Base-by-base conservation (phyloP, 2,888 invertebrate genomes). In the Cerastis rubricosa region DNA sequence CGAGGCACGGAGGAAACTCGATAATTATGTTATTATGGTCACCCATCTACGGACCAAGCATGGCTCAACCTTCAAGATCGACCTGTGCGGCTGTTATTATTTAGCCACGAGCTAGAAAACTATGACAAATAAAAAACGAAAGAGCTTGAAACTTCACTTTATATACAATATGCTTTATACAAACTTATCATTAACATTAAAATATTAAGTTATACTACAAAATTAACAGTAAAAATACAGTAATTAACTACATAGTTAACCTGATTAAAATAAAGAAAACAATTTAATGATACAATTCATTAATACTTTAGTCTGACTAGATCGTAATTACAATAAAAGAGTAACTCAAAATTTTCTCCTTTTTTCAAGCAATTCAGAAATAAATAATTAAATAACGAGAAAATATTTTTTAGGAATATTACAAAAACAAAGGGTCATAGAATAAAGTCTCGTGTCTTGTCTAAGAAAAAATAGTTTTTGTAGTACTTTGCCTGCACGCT, bases 91-190 rank as follows among this genome's bases (percentile, higher is more conserved):
- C n/a, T n/a, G n/a, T n/a, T n/a, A n/a, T n/a, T n/a, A n/a, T n/a
- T n/a, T n/a, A n/a, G n/a, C n/a, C n/a, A n/a, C n/a, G n/a, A n/a
- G n/a, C n/a, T n/a, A n/a, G n/a, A n/a, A n/a, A n/a, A n/a, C n/a
- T n/a, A n/a, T 17, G 7, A 45, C 17, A 57, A 82, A 79, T 79
- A 72, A 83, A 79, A 76, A 51, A 57, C 54, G 1, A 47, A 59
- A 40, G 45, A 72, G 80, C 76, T 72, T 83, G 14, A 80, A 83
- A 83, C 51, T 72, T 83, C 75, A 67, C 69, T 83, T 75, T 83
- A 80, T 83, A 67, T 83, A 83, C 82, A 82, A 45, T 61, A 67
- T 51, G 69, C 43, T 80, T 45, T 80, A 71, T 75, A 72, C 83
- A 83, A 79, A 69, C 54, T 79, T 66, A 70, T 49, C 0, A 9